Evolutionary conservation across 37 sponge, comb jelly and placozoan species (phyloP).

Genomic region (Beroe ovata): DNA sequence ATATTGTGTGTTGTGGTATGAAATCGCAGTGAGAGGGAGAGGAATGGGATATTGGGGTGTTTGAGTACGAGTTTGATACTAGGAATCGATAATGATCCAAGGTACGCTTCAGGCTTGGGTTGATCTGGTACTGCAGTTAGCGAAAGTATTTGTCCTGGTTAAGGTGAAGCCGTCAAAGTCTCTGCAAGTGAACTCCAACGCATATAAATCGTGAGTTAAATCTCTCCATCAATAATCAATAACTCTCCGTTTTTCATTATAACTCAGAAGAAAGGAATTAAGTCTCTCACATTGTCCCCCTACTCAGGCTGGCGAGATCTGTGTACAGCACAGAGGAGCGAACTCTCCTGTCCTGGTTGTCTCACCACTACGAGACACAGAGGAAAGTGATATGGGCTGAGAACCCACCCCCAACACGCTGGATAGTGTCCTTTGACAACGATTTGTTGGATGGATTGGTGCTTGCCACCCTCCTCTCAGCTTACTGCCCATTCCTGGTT

Average conservation of each 20-base stretch:
- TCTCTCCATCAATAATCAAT: background rate
- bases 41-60: too few species aligned
- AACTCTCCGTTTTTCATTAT: too few species aligned
- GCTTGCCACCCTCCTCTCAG: conserved; percentile 73
- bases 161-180: conserved; percentile 54
- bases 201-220: conserved; percentile 57
- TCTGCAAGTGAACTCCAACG: conserved; percentile 15
- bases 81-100: too few species aligned
- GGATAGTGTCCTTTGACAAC: conserved; percentile 74
- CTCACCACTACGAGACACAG: conserved; percentile 75
- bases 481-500: conserved; percentile 79
- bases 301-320: conserved; percentile 53
- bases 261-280: too few species aligned
- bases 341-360: conserved; percentile 78
- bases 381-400: conserved; percentile 67
- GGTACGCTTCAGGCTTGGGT: conserved; percentile 57
- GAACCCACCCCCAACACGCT: conserved; percentile 64
- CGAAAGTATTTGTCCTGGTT: conserved; percentile 62
- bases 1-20: too few species aligned
- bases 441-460: conserved; percentile 83
- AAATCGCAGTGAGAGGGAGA: too few species aligned
- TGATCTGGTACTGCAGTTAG: conserved; percentile 45
- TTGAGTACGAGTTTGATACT: too few species aligned
- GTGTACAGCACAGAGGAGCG: conserved; percentile 75
- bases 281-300: too few species aligned